These are phyloP conservation scores for Sisyra terminalis DNA, from an alignment of 2,888 invertebrate genomes.

Conservation along the genomic window DNA sequence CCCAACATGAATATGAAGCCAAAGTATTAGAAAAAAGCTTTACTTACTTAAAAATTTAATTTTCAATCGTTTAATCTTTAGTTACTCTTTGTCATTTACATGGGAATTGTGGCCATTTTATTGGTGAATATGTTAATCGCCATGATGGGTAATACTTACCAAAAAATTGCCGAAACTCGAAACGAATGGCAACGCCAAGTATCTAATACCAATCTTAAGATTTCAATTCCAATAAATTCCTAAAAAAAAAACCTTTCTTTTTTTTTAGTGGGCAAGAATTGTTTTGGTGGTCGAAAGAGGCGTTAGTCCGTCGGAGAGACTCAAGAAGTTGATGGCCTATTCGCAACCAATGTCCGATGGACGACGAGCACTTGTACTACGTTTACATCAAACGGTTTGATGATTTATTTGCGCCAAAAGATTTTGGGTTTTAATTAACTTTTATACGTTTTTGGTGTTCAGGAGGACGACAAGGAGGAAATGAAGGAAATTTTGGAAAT, in stretches of 20 bases:
- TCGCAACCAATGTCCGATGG: conserved; percentile 90
- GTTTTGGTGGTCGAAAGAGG: conserved; percentile 94
- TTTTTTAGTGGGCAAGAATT: conserved; percentile 81
- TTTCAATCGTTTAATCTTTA: conserved; percentile 22
- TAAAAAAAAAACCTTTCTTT: conserved; percentile 2
- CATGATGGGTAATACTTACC: conserved; percentile 99
- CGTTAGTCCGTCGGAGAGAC: conserved; percentile 76
- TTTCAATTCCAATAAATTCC: conserved; percentile 2
- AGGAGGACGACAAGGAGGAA: conserved; percentile 88
- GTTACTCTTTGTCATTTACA: conserved; percentile 89
- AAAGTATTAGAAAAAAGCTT: conserved; percentile 41
- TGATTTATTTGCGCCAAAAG: too few species aligned
- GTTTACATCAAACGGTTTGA: conserved; percentile 84
- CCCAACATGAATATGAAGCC: conserved; percentile 75
- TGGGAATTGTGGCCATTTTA: conserved; percentile 89
- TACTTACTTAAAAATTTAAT: neutral
- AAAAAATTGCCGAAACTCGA: conserved; percentile 90
- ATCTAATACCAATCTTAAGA: neutral
- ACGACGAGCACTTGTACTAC: conserved; percentile 66
- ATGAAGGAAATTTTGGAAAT: conserved; percentile 88
- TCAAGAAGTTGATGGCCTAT: conserved; percentile 75
- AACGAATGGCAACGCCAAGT: conserved; percentile 95
- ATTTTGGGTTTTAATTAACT: conserved; percentile 1
- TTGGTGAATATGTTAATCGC: conserved; percentile 97
- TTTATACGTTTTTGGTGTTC: conserved; percentile 14